A percentile compares a stretch with the other conserved stretches of the same genome.
These are phyloP conservation scores for Scortum barcoo DNA, from an alignment of 2,113 vertebrate species.

Conservation along the genomic window DNA sequence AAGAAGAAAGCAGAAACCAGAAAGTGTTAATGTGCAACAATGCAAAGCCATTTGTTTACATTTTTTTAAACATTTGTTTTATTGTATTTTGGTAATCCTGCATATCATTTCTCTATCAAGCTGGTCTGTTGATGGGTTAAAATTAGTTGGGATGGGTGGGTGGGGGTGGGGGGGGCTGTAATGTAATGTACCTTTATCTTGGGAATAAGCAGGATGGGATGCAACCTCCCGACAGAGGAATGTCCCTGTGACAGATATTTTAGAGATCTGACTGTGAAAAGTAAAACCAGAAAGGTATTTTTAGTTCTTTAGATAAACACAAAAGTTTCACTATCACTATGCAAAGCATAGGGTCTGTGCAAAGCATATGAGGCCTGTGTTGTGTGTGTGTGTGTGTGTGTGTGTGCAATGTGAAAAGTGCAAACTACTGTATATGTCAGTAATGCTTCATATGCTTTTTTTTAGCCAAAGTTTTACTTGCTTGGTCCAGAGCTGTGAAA, in stretches of 20 bases:
- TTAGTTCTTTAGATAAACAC: conserved; percentile 45
- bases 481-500: conserved; percentile 64
- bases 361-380: conserved; percentile 64
- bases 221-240: conserved; percentile 49
- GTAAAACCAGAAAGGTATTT: conserved; percentile 6
- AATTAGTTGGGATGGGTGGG: conserved; percentile 13
- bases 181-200: conserved; percentile 29
- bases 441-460: conserved; percentile 57
- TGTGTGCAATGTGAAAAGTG: neutral
- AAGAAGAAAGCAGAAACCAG: neutral
- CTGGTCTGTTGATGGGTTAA: conserved; percentile 17
- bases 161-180: neutral
- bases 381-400: neutral
- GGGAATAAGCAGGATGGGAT: conserved; percentile 24
- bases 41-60: conserved; percentile 46
- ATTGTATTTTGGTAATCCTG: neutral
- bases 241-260: no score
- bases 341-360: conserved; percentile 66
- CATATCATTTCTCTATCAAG: neutral
- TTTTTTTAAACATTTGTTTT: conserved; percentile 1
- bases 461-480: conserved; percentile 57
- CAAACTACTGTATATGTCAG: conserved; percentile 18
- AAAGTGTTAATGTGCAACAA: conserved; percentile 30
- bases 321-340: conserved; percentile 72
- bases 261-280: conserved; percentile 44